These are phyloP conservation scores for Bucorvus abyssinicus DNA, from an alignment of 2,797 vertebrate genomes.

Conservation along the genomic window DNA sequence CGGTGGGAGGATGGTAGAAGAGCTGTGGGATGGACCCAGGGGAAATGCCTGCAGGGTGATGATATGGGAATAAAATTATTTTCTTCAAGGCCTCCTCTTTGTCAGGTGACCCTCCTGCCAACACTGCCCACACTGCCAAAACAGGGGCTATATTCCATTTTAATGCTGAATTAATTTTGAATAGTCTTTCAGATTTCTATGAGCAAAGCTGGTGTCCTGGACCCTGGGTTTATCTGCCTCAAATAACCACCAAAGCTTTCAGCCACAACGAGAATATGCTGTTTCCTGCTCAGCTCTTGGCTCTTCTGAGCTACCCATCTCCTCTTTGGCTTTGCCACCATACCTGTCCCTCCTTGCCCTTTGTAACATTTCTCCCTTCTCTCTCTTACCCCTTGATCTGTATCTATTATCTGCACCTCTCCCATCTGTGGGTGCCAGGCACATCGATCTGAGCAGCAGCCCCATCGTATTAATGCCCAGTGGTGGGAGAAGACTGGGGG, in stretches of 20 bases:
- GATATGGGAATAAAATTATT: neutral
- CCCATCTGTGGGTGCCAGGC: neutral
- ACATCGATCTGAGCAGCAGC: neutral
- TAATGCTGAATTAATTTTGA: slow-evolving; percentile 10
- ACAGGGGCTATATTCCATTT: neutral
- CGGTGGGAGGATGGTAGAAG: slow-evolving; percentile 48
- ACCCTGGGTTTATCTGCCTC: slow-evolving; percentile 7
- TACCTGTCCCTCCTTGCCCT: neutral
- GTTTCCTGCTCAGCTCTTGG: neutral
- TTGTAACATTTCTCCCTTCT: neutral
- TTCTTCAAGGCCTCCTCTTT: slow-evolving; percentile 20
- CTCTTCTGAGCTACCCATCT: neutral
- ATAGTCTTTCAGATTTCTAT: neutral
- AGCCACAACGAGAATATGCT: neutral
- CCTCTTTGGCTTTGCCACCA: neutral
- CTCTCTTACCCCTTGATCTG: neutral
- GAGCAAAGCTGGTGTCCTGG: neutral
- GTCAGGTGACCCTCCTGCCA: slow-evolving; percentile 23
- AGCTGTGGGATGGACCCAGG: slow-evolving; percentile 40
- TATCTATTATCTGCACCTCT: neutral
- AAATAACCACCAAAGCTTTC: neutral
- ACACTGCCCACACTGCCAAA: slow-evolving; percentile 40
- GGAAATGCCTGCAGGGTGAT: slow-evolving; percentile 39
- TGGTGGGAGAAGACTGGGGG: neutral
- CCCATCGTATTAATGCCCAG: neutral